Base-by-base conservation (phyloP, 2,888 invertebrate species). In the Pinctada fucata region DNA sequence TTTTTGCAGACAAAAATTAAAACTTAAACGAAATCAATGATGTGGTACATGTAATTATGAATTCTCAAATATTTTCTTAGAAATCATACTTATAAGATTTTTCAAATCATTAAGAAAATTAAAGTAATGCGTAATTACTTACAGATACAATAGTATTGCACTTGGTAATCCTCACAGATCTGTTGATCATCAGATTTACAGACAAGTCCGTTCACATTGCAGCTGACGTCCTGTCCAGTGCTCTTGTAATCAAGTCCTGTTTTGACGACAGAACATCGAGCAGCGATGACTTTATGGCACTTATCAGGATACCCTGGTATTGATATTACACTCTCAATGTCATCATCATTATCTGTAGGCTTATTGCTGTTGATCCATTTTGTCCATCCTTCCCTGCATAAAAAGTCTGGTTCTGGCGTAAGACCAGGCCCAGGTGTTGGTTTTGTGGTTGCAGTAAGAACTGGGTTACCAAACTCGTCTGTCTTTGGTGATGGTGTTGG, bases 201-300 rank as follows among this genome's bases (percentile, higher is more conserved):
- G 3, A 95, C 92, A 0, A 97, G 93, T 0, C 97, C 97, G 13
- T 94, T 93, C 78, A 96, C 90, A 75, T 89, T 86, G 79, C 91
- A 91, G 10, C 75, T 81, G 1, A 88, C 87, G 72, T 85, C 84
- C 76, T 91, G 90, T 13, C 89, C 88, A 5, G 88, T 86, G 3
- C 76, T 78, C 3, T 80, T 82, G 74, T 84, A 89, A 6, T 82
- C 74, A 67, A 84, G 82, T 6, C 85, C 83, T 3, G 86, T 85
- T 13, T 81, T 81, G 2, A 87, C 86, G 48, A 87, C 86, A 31
- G 86, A 79, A 78, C 91, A 91, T 58, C 88, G 86, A 4, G 88
- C 83, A 8, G 87, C 83, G 6, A 86, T 79, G 1, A 88, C 80
- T 67, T 88, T 84, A 50, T 81, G 81, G 80, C 88, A 88, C 4